Percentiles rank a stretch among this genome's conserved stretches.
Evolutionary conservation across 1,140 invertebrate species (phyloP).

Genomic region (Drosophila athabasca): DNA sequence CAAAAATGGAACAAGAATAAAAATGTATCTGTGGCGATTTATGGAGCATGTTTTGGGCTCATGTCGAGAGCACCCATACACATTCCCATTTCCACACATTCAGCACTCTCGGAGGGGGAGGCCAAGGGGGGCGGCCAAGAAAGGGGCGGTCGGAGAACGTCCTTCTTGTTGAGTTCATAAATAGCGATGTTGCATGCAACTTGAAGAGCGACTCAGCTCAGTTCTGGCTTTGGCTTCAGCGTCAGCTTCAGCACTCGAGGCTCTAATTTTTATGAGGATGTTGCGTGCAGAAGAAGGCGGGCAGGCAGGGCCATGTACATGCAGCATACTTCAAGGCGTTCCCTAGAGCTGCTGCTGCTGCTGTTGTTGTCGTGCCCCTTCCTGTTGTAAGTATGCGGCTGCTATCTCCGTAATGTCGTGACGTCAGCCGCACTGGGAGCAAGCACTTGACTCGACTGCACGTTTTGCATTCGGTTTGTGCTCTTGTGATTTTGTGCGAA

Average conservation of each 20-base stretch:
- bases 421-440: slow-evolving; percentile 19
- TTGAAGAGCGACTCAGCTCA: slow-evolving; percentile 39
- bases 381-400: too few species aligned
- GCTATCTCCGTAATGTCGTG: slow-evolving; percentile 15
- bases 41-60: slow-evolving; percentile 59
- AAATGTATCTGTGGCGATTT: slow-evolving; percentile 79
- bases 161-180: slow-evolving; percentile 72
- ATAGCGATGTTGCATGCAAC: slow-evolving; percentile 80
- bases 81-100: not conserved
- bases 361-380: too few species aligned
- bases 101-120: slow-evolving; percentile 4
- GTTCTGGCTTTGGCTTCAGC: slow-evolving; percentile 28
- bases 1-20: slow-evolving; percentile 10
- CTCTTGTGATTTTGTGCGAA: slow-evolving; percentile 42
- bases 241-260: slow-evolving; percentile 18
- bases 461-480: slow-evolving; percentile 28
- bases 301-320: not conserved
- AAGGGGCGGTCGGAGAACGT: slow-evolving; percentile 41
- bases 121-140: slow-evolving; percentile 30
- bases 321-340: slow-evolving; percentile 71
- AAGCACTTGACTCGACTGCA: slow-evolving; percentile 6
- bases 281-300: slow-evolving; percentile 56
- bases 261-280: slow-evolving; percentile 78
- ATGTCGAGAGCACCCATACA: slow-evolving; percentile 40
- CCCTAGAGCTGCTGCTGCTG: slow-evolving; percentile 7